Evolutionary conservation across 2,888 invertebrate genomes (phyloP).

Genomic region (Morpho achilles): DNA sequence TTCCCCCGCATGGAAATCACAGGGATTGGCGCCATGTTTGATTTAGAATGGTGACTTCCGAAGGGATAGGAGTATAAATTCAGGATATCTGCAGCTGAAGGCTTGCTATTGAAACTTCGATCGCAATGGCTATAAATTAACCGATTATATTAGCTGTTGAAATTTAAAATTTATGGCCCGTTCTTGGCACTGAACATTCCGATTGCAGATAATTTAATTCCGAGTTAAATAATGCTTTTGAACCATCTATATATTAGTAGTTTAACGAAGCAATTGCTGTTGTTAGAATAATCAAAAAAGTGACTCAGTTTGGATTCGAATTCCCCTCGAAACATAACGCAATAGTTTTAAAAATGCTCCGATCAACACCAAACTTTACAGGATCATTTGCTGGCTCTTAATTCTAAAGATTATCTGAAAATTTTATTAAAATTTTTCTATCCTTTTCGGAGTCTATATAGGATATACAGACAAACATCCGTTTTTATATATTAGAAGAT

Average conservation of each 20-base stretch:
- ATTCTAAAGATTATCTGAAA: too few species aligned
- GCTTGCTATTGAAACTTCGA: constrained; percentile 46
- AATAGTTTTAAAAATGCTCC: too few species aligned
- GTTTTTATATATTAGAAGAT: too few species aligned
- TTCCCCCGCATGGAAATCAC: constrained; percentile 46
- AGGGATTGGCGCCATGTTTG: constrained; percentile 62
- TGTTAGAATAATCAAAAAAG: too few species aligned
- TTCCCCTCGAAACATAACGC: too few species aligned
- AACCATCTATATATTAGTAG: not conserved
- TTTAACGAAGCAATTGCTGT: too few species aligned
- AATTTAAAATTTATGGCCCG: constrained; percentile 18
- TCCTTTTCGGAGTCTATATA: too few species aligned
- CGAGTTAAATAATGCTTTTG: not conserved
- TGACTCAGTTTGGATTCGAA: too few species aligned
- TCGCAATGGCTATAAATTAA: constrained; percentile 55
- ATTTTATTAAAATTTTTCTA: too few species aligned
- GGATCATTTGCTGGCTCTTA: too few species aligned
- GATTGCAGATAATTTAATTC: constrained; percentile 9
- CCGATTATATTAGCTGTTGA: constrained; percentile 17
- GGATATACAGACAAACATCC: too few species aligned
- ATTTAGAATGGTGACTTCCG: constrained; percentile 74
- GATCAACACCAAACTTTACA: too few species aligned
- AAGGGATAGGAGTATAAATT: constrained; percentile 54
- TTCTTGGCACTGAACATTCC: constrained; percentile 6
- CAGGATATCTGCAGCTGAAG: constrained; percentile 54